Evolutionary conservation across 2,113 vertebrate species (phyloP).

Genomic region (Corythornis vintsioides): DNA sequence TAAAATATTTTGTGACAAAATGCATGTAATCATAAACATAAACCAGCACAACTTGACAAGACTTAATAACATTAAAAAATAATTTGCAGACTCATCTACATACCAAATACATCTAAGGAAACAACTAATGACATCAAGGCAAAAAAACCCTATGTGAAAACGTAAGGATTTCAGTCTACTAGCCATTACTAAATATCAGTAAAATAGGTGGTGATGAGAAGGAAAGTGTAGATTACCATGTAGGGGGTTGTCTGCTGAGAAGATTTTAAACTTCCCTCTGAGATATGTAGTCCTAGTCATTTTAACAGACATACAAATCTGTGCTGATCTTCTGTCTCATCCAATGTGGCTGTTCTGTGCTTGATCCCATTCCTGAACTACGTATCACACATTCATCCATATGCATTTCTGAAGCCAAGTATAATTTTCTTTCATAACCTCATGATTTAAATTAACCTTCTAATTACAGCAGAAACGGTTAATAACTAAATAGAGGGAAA

Average conservation of each 20-base stretch:
- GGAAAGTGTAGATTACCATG: not conserved
- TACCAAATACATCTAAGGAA: not conserved
- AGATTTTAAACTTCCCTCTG: not conserved
- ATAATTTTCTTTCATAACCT: not conserved
- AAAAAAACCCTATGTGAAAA: not conserved
- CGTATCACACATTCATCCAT: not conserved
- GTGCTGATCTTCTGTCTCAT: not conserved
- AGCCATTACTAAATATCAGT: not conserved
- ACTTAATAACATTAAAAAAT: not conserved
- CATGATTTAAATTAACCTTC: not conserved
- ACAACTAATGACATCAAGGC: not conserved
- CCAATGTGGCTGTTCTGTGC: not conserved
- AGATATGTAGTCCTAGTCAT: not conserved
- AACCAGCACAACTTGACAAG: not conserved
- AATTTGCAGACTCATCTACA: not conserved
- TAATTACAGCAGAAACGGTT: not conserved
- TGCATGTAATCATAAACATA: not conserved
- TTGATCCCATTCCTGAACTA: not conserved
- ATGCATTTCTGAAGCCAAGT: not conserved
- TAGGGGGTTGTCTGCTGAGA: not conserved
- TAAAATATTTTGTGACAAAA: not conserved
- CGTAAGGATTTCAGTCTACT: not conserved
- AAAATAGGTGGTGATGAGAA: not conserved
- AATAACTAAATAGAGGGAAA: not conserved
- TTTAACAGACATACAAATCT: not conserved